Conservation (phyloP, 2,113 vertebrate genomes). For the Paratilapia polleni region DNA sequence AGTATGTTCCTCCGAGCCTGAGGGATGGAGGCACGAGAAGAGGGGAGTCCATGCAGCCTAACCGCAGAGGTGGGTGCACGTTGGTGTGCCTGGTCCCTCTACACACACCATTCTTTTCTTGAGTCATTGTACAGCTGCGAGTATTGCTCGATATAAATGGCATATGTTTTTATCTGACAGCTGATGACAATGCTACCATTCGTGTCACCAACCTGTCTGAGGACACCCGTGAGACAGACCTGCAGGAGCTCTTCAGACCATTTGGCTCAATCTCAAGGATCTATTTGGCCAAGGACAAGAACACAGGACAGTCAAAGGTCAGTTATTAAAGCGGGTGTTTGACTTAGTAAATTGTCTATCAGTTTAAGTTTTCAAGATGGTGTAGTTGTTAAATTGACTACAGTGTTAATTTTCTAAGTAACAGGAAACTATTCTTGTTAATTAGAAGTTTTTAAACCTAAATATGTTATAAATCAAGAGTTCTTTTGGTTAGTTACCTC, state of each 20-base stretch:
- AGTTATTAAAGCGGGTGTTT: background rate
- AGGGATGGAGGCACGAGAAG: constrained; percentile 88
- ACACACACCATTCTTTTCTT: accelerated
- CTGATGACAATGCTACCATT: constrained; percentile 96
- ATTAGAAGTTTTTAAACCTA: background rate
- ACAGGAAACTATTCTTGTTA: background rate
- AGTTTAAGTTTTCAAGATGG: background rate
- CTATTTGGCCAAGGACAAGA: constrained; percentile 97
- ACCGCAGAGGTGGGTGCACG: constrained; percentile 85
- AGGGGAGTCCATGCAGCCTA: constrained; percentile 97
- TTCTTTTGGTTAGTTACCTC: background rate
- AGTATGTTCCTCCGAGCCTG: constrained; percentile 92
- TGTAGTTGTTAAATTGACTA: background rate
- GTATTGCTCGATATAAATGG: background rate
- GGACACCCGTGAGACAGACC: constrained; percentile 95
- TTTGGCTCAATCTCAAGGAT: constrained; percentile 98
- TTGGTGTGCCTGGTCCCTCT: accelerated
- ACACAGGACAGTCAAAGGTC: constrained; percentile 97
- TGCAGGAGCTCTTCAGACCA: constrained; percentile 97
- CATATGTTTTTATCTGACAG: constrained; percentile 56
- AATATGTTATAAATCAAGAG: background rate
- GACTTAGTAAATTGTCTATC: accelerated
- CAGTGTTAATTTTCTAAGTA: background rate
- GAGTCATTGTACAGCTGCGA: background rate
- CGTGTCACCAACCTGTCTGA: constrained; percentile 97